Base-by-base conservation (phyloP, 2,113 vertebrate genomes). In the Chascanopsetta lugubris region DNA sequence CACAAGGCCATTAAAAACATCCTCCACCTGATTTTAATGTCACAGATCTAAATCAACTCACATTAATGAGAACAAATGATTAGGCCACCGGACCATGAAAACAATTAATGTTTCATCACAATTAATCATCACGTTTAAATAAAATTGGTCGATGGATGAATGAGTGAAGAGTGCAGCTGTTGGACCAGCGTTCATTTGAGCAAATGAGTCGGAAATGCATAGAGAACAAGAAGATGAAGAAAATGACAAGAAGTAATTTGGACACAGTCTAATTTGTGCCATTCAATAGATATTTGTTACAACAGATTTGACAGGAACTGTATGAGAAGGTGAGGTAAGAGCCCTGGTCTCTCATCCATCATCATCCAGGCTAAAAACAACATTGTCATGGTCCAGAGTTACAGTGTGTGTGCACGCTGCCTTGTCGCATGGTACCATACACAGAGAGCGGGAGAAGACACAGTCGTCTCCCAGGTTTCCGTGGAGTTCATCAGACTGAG, bases 61-160 rank as follows among this genome's bases (percentile, higher is more conserved):
- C 43, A 68, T n/a, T n/a, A n/a, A n/a, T n/a, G n/a, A n/a, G n/a
- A n/a, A n/a, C n/a, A n/a, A n/a, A n/a, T 43, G 40, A 80, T 73
- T 51, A 75, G 58, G 50, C 45, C 62, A n/a, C 17, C 25, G 71
- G 66, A 68, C 54, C 61, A 78, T 60, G 25, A 72, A 45, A 66
- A 61, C 43, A 72, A 64, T 51, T 69, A 69, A 79, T 62, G 49
- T 26, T 75, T 63, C 57, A 69, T 73, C 53, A 68, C 46, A 62
- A 60, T 43, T 25, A 63, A 68, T 87, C 8, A 56, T 77, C 74
- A 82, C 36, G 53, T 84, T 82, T 69, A 54, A 83, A 80, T 70
- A 77, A 76, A 85, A 77, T 75, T 81, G 77, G 74, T 84, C 78
- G 24, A 64, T 67, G 47, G 57, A 64, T 78, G 72, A 67, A 70